Percentiles rank a stretch among this genome's conserved stretches.
These are phyloP conservation scores for Drosophila nikananu DNA, from an alignment of 1,140 invertebrate genomes.

Conservation along the genomic window DNA sequence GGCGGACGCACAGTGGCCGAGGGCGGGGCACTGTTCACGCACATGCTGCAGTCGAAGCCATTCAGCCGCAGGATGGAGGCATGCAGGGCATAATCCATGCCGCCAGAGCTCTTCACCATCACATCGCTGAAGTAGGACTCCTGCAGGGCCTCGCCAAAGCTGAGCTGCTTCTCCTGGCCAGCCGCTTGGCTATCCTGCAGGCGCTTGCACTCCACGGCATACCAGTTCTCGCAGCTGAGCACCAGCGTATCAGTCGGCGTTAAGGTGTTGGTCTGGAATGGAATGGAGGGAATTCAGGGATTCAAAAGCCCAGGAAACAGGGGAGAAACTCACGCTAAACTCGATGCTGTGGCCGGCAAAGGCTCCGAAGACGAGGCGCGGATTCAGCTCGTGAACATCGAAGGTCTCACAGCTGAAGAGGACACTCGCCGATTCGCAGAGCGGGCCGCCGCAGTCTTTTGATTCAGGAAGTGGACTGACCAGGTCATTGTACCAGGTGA, in stretches of 20 bases:
- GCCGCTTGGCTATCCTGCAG: slow-evolving; percentile 85
- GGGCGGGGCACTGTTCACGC: slow-evolving; percentile 60
- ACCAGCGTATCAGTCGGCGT: slow-evolving; percentile 87
- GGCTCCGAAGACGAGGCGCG: slow-evolving; percentile 87
- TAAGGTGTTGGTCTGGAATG: slow-evolving; percentile 85
- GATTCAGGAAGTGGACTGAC: slow-evolving; percentile 86
- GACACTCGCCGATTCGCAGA: slow-evolving; percentile 85
- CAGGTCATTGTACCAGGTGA: slow-evolving; percentile 87
- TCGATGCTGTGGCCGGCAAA: slow-evolving; percentile 89
- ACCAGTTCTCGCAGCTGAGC: slow-evolving; percentile 88
- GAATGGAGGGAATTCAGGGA: not conserved
- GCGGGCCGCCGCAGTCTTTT: slow-evolving; percentile 81
- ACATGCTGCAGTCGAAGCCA: slow-evolving; percentile 86
- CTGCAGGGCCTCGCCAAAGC: slow-evolving; percentile 88
- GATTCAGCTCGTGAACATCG: slow-evolving; percentile 86
- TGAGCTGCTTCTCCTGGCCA: slow-evolving; percentile 86
- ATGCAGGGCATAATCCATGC: slow-evolving; percentile 87
- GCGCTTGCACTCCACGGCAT: slow-evolving; percentile 88
- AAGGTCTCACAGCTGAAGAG: slow-evolving; percentile 90
- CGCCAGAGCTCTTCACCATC: slow-evolving; percentile 85
- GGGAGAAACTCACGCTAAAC: slow-evolving; percentile 86
- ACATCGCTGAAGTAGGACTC: slow-evolving; percentile 89
- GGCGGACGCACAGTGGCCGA: slow-evolving; percentile 1
- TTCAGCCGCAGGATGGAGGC: slow-evolving; percentile 87
- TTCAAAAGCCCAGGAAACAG: not conserved